Evolutionary conservation across 2,113 vertebrate species (phyloP), one percentile per base, ranked within the genome.

Genomic region (Oreochromis spilurus): DNA sequence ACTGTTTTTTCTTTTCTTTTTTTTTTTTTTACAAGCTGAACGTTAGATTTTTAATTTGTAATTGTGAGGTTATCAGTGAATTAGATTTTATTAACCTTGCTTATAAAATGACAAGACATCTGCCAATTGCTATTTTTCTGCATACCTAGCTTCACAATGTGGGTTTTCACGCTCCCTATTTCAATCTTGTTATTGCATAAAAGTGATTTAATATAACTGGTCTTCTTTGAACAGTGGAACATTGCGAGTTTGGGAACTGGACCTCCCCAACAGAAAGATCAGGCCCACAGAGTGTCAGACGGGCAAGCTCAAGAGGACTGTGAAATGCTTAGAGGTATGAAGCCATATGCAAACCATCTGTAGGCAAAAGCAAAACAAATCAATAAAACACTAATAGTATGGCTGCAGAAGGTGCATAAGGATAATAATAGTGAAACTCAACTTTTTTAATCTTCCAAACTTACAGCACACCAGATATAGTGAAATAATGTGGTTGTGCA

Each of bases 211-310:
- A 29, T 26, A 34, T 70, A 2, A 5, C 5, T 75, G 6, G 4
- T 85, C 57, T 3, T 86, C 29, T 89, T 87, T 62, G 34, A 75
- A 36, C n/a, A 99, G 98, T 8, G 96, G 93, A 62, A 97, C 97
- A 16, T 82, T 98, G 84, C 96, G 96, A 58, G 95, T 97, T 0
- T 99, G 98, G 98, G 97, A 98, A 79, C 86, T 99, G 72, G 97
- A 98, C 88, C 83, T 97, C 6, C 50, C 70, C 16, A 97, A 97
- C 6, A 96, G 96, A 90, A 98, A 97, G 94, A 96, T 98, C 86
- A 87, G 90, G 36, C 96, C 97, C 0, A 96, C 93, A 0, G 97
- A 97, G 17, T 98, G 97, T 89, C 95, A 96, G 40, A 94, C 83
- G 1, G 96, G 97, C 70, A 96, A 96, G 9, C 92, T 97, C 84